phyloP scores from a whole-genome alignment of 2,113 vertebrate genomes.

The Cacatua alba region DNA sequence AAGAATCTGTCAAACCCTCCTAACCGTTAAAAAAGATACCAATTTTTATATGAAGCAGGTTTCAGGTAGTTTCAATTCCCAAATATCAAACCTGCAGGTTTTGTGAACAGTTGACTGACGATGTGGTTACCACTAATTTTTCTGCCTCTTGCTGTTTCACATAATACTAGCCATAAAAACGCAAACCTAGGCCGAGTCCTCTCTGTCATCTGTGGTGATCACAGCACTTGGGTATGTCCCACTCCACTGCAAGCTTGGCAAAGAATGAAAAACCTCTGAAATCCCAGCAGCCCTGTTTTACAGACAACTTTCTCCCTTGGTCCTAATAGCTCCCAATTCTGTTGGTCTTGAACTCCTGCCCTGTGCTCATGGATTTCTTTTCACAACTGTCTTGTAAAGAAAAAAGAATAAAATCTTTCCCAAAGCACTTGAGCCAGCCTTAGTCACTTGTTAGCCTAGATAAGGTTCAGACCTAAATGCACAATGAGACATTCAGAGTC shows the following conservation, averaged over 20 bases:
- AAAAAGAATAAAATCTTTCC: neutral
- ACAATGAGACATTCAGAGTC: neutral
- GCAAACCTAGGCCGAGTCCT: neutral
- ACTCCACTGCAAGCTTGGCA: neutral
- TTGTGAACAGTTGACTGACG: accelerated
- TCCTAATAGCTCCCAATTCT: neutral
- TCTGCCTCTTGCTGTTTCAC: neutral
- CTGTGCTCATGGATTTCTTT: neutral
- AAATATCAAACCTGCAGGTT: neutral
- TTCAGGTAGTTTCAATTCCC: neutral
- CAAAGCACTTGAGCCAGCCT: neutral
- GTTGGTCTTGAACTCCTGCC: neutral
- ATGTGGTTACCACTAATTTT: neutral
- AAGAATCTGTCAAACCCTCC: neutral
- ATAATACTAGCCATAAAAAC: neutral
- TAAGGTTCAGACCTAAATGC: neutral
- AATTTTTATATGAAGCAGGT: neutral
- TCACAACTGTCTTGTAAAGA: neutral
- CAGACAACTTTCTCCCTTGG: neutral
- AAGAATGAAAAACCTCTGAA: neutral
- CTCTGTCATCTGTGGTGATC: neutral
- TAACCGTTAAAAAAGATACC: neutral
- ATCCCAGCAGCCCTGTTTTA: neutral
- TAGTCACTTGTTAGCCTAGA: neutral
- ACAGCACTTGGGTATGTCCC: neutral